Base-by-base conservation (phyloP, 1,140 invertebrate species). In the Magallana angulata region DNA sequence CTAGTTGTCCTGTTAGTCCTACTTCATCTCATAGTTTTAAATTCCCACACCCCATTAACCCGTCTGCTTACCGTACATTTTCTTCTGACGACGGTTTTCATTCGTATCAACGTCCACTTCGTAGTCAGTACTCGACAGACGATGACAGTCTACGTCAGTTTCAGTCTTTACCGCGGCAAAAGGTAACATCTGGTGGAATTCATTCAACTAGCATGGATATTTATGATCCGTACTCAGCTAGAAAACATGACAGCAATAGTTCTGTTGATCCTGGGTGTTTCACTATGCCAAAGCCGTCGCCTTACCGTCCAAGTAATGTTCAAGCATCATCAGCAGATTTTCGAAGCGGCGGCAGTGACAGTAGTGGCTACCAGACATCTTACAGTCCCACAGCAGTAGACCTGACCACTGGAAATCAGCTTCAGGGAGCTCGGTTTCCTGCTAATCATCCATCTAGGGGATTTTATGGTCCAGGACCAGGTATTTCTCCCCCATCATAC, bases 231-330 rank as follows among this genome's bases (percentile, higher is more conserved):
- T 57, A 71, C 12, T 84, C 82, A 57, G 87, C 57, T 82, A 60
- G 81, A 24, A 87, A 86, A 87, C 60, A 85, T 62, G 84, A 85
- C 48, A 82, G 85, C 85, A 62, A 82, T 24, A 86, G 82, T 57
- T 86, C 58, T 9, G 87, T 85, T 62, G 88, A 83, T 18, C 83
- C 18, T 64, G 86, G 88, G 57, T 86, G 85, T 64, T 86, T 82
- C 36, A 89, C 88, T 57, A 89, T 89, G 88, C 88, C 88, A 82
- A 89, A 89, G 24, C 88, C 82, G 14, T 87, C 88, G 24, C 88
- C 88, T 57, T 89, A 89, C 58, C 85, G 88, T 57, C 88, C 88
- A 85, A 89, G 86, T 85, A 86, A 30, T 7, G 88, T 71, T 3
- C 83, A 87, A 56, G 71, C 87, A 57, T 62, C 85, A 58, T 48